Evolutionary conservation across 1,140 invertebrate species (phyloP), one percentile per base, ranked within the genome.

Genomic region (Meloidogyne hapla): DNA sequence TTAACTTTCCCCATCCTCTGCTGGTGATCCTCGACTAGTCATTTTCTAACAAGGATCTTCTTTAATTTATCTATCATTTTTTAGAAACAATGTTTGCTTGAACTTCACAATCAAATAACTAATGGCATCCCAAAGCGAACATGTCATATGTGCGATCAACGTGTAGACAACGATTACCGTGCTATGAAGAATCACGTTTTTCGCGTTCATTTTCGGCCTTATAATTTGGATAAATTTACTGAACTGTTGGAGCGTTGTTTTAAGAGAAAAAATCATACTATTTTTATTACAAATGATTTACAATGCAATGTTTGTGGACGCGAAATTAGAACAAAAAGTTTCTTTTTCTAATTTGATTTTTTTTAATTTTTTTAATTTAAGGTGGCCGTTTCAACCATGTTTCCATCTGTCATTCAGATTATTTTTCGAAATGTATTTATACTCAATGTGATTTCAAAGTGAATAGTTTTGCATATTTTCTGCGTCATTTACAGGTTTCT

Each of bases 221-320:
- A 18, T n/a, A 42, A 38, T 21, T 15, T 56, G 21, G n/a, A 56
- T 56, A 56, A 56, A 56, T 56, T 56, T 33, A 38, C 21, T 4
- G 18, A 33, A 67, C n/a, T 38, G 18, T 61, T 73, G 42, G 56
- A 73, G 6, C 45, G n/a, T 15, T 73, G 71, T 26, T 73, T 73
- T n/a, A 63, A 63, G n/a, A 28, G 71, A 10, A 61, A 28, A 33
- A 6, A 21, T 5, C 6, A 33, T 33, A 33, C 9, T 13, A 45
- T 73, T 25, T 64, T 65, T 38, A 73, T 73, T 56, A 28, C 56
- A 13, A 73, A 73, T 33, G 71, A 73, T 33, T 64, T 73, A 1
- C 71, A 73, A 64, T 73, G 71, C 33, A 73, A 73, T 61, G 56
- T 73, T 13, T 73, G 71, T 33, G 71, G 71, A 23, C 48, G 28